Base-by-base conservation (phyloP, 2,113 vertebrate species). In the Camelus dromedarius region DNA sequence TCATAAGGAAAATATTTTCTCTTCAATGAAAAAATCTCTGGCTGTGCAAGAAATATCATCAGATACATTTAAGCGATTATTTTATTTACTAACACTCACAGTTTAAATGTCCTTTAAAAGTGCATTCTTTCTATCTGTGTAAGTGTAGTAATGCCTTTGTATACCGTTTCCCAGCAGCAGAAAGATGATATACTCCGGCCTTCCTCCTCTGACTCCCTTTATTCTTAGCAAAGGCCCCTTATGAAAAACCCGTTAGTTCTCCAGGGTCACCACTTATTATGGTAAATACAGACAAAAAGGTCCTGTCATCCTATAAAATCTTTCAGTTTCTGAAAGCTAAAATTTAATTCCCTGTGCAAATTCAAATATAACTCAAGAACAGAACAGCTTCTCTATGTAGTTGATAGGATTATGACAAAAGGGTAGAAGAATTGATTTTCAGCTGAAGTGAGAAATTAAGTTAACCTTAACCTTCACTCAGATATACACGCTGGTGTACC, bases 361-460 rank as follows among this genome's bases (percentile, higher is more conserved):
- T 94, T 98, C 96, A 85, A 77, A 98, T 84, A 98, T 67, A 98
- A 98, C 97, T 98, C 96, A 97, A 96, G 67, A 97, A 92, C 52
- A 97, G 88, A 98, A 97, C 96, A 96, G 96, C 87, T 96, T 97
- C 96, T 98, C 91, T 96, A 75, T 95, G 76, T 85, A 96, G 86
- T 97, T 98, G 97, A 98, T 95, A 98, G 97, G 89, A 97, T 98
- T 98, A 98, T 98, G 93, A 98, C 98, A 98, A 98, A 98, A 92
- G 92, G 90, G 92, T 96, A 97, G 97, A 93, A 94, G 96, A 98
- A 98, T 95, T 98, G 98, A 98, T 98, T 98, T 98, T 98, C 97
- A 98, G 91, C 98, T 98, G 97, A 97, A 97, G 94, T 97, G 97
- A 98, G 97, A 98, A 98, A 98, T 98, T 97, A 98, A 97, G 97